A percentile compares a stretch with the other conserved stretches of the same genome.
Conservation (phyloP, 2,888 invertebrate genomes). For the Tribolium freemani region DNA sequence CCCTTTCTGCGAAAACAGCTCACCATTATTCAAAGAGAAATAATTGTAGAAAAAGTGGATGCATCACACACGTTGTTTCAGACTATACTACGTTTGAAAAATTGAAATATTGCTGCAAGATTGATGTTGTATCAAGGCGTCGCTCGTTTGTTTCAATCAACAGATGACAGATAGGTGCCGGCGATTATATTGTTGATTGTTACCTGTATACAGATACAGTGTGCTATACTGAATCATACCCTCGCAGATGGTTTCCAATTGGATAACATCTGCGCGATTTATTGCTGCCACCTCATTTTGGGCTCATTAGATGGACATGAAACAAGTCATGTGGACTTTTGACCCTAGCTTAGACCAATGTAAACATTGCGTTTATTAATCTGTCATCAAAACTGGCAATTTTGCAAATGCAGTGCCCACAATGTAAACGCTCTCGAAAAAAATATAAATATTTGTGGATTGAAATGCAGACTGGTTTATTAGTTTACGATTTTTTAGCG, state of each 20-base stretch:
- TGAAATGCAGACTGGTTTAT: too few species aligned
- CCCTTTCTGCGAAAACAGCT: constrained; percentile 41
- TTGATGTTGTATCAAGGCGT: constrained; percentile 39
- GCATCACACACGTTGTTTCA: constrained; percentile 8
- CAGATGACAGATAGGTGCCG: constrained; percentile 48
- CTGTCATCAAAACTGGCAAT: too few species aligned
- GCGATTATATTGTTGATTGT: constrained; percentile 42
- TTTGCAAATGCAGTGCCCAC: too few species aligned
- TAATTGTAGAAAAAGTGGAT: constrained; percentile 8
- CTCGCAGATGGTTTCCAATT: constrained; percentile 28
- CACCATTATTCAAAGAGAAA: constrained; percentile 40
- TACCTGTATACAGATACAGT: constrained; percentile 33
- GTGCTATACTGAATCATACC: constrained; percentile 38
- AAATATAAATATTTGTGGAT: too few species aligned
- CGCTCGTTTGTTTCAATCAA: constrained; percentile 52
- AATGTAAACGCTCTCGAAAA: too few species aligned
- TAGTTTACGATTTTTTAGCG: too few species aligned
- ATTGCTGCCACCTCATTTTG: constrained; percentile 32
- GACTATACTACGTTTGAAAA: constrained; percentile 30
- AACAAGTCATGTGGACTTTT: constrained; percentile 28
- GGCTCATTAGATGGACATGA: constrained; percentile 28
- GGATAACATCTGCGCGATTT: constrained; percentile 45
- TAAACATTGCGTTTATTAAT: neutral
- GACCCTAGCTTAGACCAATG: neutral
- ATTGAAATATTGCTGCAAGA: constrained; percentile 40